Conservation (phyloP, 2,888 invertebrate genomes). For the Drosophila hawaiiensis region DNA sequence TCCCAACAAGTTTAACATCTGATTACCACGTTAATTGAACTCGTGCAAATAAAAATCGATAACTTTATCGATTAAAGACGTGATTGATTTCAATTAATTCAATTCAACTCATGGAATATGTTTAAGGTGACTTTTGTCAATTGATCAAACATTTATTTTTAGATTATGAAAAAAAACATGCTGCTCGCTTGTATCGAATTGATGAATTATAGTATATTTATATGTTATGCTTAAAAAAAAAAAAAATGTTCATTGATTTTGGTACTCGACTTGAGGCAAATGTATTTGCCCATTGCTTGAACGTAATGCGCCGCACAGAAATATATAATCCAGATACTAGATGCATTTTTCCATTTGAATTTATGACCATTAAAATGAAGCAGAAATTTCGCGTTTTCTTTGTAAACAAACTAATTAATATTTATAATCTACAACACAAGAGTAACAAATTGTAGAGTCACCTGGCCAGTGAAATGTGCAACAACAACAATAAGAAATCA, state of each 20-base stretch:
- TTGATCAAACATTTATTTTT: neutral
- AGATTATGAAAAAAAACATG: neutral
- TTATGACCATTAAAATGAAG: conserved; percentile 47
- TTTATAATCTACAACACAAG: conserved; percentile 58
- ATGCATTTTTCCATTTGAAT: conserved; percentile 60
- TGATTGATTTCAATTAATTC: neutral
- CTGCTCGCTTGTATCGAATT: neutral
- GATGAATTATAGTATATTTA: neutral
- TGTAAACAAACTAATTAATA: conserved; percentile 77
- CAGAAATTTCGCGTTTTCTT: conserved; percentile 52
- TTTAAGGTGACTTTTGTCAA: neutral
- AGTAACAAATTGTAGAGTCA: conserved; percentile 43
- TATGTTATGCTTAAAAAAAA: neutral
- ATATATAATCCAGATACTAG: conserved; percentile 50
- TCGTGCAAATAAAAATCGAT: conserved; percentile 4
- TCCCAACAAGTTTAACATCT: neutral
- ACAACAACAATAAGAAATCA: conserved; percentile 28
- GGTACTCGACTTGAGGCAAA: neutral
- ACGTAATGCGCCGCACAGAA: conserved; percentile 30
- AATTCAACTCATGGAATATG: neutral
- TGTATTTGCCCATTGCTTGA: conserved; percentile 5
- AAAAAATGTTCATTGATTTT: neutral
- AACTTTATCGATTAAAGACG: conserved; percentile 4
- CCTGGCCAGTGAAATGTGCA: conserved; percentile 32
- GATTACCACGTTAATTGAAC: neutral